Base-by-base conservation (phyloP, 2,113 vertebrate species). In the Tiliqua scincoides region DNA sequence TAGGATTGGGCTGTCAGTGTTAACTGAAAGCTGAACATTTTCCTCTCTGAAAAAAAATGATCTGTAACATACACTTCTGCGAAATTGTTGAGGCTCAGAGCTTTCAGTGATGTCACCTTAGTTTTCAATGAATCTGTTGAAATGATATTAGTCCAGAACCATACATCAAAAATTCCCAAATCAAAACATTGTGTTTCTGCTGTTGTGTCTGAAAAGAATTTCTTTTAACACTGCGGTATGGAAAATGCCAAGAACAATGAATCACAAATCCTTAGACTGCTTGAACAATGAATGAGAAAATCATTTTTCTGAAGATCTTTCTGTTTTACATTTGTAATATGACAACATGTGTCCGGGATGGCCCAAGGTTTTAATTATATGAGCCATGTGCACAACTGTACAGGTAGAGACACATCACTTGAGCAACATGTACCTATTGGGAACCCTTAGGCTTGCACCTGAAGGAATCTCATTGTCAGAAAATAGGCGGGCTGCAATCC, bases 121-220 rank as follows among this genome's bases (percentile, higher is more conserved):
- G 15, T n/a, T 32, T 15, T 68, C 5, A n/a, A 32, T 32, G 11
- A 32, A 32, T 68, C 3, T 32, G 30, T 14, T 68, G 27, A 68
- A 12, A 32, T 68, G 30, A 67, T 67, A 67, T 68, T 68, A 68
- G 65, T 68, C 65, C 65, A 68, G 65, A 14, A 14, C 65, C 65
- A 68, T 68, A 11, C 30, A 27, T n/a, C n/a, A 32, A 2, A 68
- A 15, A 12, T 11, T 32, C 30, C 65, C 11, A 68, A n/a, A 68
- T 27, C 65, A 68, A 68, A 68, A 68, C 65, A 68, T 0, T 32
- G 79, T 54, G 81, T 54, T 52, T 89, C 62, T 59, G 32, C 30
- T 65, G 76, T 73, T 82, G 14, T 63, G 76, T 23, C 70, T 83
- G 79, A 37, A 83, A 4, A n/a, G 73, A 67, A 89, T 48, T 90